Base-by-base conservation (phyloP, 2,797 vertebrate genomes). In the Aldrovandia affinis region DNA sequence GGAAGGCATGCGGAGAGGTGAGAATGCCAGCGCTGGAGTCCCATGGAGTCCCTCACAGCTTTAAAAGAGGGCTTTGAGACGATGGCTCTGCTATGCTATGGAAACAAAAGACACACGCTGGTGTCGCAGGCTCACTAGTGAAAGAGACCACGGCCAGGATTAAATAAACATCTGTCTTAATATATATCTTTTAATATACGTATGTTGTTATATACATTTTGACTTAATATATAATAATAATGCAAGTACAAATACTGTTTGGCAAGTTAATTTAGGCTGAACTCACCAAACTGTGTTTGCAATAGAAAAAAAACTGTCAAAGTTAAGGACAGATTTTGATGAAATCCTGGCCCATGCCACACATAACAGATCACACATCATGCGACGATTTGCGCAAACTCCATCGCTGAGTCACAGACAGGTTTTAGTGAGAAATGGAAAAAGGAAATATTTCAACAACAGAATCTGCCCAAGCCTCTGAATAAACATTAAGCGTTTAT, bases 1-100 rank as follows among this genome's bases (percentile, higher is more conserved):
- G 36, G 36, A 30, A 55, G 36, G 30, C 22, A 25, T 36, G 20
- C 59, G 22, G 57, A 44, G 22, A 39, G 61, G 59, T 47, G 30
- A 42, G 39, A 82, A 82, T 50, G 65, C 28, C 81, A 68, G 42
- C 61, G 59, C 57, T 15, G n/a, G 57, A 68, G 65, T 68, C 36
- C 57, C 15, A 39, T 36, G 39, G 30, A 54, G 52, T 39, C 59
- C 7, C 28, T 81, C 25, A 57, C 22, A 57, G 57, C 81, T 82
- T 50, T 82, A 28, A 63, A 39, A 30, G 42, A n/a, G 7, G 42
- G 15, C 47, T 33, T 50, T 10, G 81, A 82, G 20, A 82, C 30
- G 52, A 28, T 33, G 59, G 61, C 28, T 47, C 4, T 42, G 63
- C 50, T 65, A 82, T 44, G 28, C 61, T 39, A 25, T 0, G n/a